Evolutionary conservation across 2,888 invertebrate species (phyloP), one percentile per base, ranked within the genome.

Genomic region (Rotaria sp.): DNA sequence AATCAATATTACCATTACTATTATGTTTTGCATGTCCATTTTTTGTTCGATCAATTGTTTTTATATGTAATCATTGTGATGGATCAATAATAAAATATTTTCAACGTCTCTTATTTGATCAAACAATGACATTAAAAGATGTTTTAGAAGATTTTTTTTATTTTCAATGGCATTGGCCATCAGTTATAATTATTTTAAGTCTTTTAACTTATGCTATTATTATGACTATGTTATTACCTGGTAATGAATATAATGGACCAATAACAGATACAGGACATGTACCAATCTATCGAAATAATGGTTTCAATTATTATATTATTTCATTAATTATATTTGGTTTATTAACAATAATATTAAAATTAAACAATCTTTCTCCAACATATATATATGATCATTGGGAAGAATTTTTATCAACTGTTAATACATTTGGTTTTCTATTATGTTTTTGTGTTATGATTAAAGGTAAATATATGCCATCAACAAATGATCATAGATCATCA

Each of bases 281-380:
- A 15, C 93, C 93, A 0, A 88, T 89, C 7, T 92, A 92, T 88
- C 89, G 89, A 88, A 92, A 92, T 88, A 92, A 93, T 88, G 93
- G 93, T 5, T 91, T 92, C 88, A 86, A 89, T 57, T 92, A 92
- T 89, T 93, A 91, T 88, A 87, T 90, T n/a, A 89, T 91, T n/a
- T 91, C 92, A 11, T 89, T 93, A 88, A 86, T 88, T 15, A 88
- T 90, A 5, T 91, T 92, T 87, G 88, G 89, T 3, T 52, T 88
- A 0, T 87, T 91, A 50, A 90, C 91, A 5, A 86, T 88, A 35
- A 67, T 89, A 41, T 88, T 90, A 84, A 92, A 92, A 84, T 84
- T 87, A 18, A 87, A 88, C 84, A 90, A 89, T 15, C 85, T 89
- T 85, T 91, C 88, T 88, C 92, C 89, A 84, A 90, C 88, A 30